Evolutionary conservation across 2,888 invertebrate species (phyloP).

Genomic region (Andrena fulva): DNA sequence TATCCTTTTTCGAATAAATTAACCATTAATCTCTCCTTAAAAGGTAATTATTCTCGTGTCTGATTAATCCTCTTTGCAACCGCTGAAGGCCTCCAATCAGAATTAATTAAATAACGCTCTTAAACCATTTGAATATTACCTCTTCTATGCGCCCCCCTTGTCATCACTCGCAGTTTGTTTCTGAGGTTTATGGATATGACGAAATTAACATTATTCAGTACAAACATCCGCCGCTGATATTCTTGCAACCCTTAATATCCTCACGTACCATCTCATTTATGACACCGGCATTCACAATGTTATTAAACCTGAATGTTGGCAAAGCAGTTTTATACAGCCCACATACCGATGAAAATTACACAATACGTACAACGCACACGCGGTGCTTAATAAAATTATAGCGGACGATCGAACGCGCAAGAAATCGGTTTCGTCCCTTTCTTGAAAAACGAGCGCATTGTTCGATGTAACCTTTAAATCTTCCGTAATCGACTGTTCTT

Average conservation of each 20-base stretch:
- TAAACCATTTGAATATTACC: not conserved
- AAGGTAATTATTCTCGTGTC: not conserved
- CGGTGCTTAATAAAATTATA: not conserved
- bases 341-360: constrained; percentile 1
- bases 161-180: not conserved
- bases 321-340: not conserved
- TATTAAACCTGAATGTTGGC: not conserved
- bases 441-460: constrained; percentile 1
- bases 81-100: not conserved
- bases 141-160: not conserved
- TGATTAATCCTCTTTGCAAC: not conserved
- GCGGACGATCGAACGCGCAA: not conserved
- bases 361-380: not conserved
- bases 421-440: constrained; percentile 9
- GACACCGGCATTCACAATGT: not conserved
- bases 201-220: constrained; percentile 6
- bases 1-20: not conserved
- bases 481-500: constrained; percentile 35
- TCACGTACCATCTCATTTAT: not conserved
- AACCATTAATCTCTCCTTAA: not conserved
- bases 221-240: not conserved
- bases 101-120: not conserved
- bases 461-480: constrained; percentile 29
- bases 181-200: not conserved
- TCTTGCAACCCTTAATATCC: not conserved